Base-by-base conservation (phyloP, 2,113 vertebrate genomes). In the Neolamprologus tretocephalus region DNA sequence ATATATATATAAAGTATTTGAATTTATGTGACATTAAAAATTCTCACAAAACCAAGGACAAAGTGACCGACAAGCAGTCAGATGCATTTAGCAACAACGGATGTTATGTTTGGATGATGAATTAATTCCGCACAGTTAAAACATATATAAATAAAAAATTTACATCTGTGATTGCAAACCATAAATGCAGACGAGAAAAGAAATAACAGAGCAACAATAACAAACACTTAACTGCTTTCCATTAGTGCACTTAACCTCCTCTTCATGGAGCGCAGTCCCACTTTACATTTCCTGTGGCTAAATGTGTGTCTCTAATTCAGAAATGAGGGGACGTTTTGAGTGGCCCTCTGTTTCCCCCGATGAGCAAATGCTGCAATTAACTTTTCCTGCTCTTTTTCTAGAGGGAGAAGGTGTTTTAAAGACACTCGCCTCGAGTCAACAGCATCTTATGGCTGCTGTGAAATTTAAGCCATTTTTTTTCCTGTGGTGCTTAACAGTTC, bases 311-410 rank as follows among this genome's bases (percentile, higher is more conserved):
- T 97, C 96, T 98, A 97, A 98, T 98, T 98, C 98, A 98, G 97
- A 97, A 98, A 97, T 94, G 93, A 98, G 97, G 95, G 92, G 97
- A 97, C 97, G 97, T 97, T 98, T 97, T 97, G 96, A 96, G 97
- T 97, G 97, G 97, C 97, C 97, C 97, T 98, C 97, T 97, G 97
- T 98, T 97, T 97, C 94, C 96, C 42, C 95, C 95, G 91, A 6
- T 97, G 97, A 98, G 97, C 97, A 98, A 98, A 97, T 97, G 97
- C 97, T 97, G 97, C 97, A 98, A 98, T 99, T 98, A 98, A 97
- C 97, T 97, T 98, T 95, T 91, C 97, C 91, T 92, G 87, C 91
- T 91, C 97, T 97, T 97, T 21, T 97, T 92, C 80, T 57, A 9
- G 21, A 21, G 53, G 33, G 80, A 90, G 97, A 98, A 97, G 97